phyloP scores from a whole-genome alignment of 2,797 vertebrate species.

The Pseudocheirus occidentalis region DNA sequence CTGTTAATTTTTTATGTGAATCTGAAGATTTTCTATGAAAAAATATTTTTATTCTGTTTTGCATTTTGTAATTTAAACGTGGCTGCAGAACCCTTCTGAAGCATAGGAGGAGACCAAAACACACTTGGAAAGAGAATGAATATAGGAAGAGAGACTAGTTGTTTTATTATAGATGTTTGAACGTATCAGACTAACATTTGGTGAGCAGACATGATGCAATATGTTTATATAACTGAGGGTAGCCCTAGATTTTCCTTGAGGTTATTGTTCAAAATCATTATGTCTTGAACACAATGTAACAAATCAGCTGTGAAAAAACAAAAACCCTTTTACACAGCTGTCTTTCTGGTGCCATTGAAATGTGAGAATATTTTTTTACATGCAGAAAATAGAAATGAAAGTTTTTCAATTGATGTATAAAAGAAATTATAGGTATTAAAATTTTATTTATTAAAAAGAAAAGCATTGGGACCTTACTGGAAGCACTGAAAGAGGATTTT shows the following conservation, averaged over 20 bases:
- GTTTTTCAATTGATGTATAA: conserved; percentile 85
- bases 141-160: conserved; percentile 84
- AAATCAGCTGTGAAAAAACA: conserved; percentile 80
- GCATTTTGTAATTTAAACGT: conserved; percentile 85
- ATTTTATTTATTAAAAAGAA: conserved; percentile 73
- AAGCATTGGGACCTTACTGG: too few species aligned
- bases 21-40: conserved; percentile 83
- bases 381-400: conserved; percentile 76
- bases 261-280: conserved; percentile 78
- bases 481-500: too few species aligned
- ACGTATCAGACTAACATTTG: conserved; percentile 85
- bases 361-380: conserved; percentile 83
- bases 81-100: conserved; percentile 84
- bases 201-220: conserved; percentile 83
- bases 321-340: conserved; percentile 70
- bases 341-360: conserved; percentile 83
- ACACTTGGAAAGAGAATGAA: conserved; percentile 86
- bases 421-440: conserved; percentile 86
- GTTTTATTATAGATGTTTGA: conserved; percentile 84
- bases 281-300: conserved; percentile 83
- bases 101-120: conserved; percentile 86
- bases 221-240: conserved; percentile 82
- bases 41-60: conserved; percentile 79
- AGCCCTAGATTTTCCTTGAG: conserved; percentile 73
- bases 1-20: conserved; percentile 85